A percentile compares a stretch with the other conserved stretches of the same genome.
These are phyloP conservation scores for Subacronicta megacephala DNA, from an alignment of 2,888 invertebrate genomes.

Conservation along the genomic window DNA sequence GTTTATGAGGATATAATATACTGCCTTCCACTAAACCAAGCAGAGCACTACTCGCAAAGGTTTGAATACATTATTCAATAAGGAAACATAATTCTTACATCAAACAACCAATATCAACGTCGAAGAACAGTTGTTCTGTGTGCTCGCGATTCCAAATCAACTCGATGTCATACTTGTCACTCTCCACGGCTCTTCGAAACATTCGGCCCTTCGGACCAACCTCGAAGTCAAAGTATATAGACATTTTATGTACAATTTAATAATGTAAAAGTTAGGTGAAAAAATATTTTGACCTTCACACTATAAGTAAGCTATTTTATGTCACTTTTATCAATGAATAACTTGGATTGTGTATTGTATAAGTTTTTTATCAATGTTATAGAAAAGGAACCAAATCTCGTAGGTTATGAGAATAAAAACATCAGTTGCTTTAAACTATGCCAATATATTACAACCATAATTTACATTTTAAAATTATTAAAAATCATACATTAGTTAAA, in stretches of 20 bases:
- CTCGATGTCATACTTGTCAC: constrained; percentile 74
- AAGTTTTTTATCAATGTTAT: not conserved
- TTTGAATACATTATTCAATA: too few species aligned
- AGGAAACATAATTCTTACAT: constrained; percentile 69
- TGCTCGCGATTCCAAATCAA: constrained; percentile 63
- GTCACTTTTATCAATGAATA: not conserved
- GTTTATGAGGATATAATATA: too few species aligned
- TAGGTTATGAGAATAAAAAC: constrained; percentile 64
- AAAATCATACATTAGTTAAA: constrained; percentile 63
- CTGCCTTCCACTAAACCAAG: too few species aligned
- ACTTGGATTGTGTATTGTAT: too few species aligned
- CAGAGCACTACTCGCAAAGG: too few species aligned
- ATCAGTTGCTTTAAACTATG: constrained; percentile 67
- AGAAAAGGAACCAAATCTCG: constrained; percentile 55
- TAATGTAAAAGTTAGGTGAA: too few species aligned
- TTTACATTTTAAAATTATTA: constrained; percentile 71
- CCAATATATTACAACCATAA: constrained; percentile 83
- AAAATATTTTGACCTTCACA: not conserved
- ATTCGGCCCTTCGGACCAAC: constrained; percentile 71
- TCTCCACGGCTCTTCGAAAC: constrained; percentile 79
- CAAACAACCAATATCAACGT: constrained; percentile 71
- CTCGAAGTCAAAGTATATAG: constrained; percentile 82
- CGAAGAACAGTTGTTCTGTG: constrained; percentile 69
- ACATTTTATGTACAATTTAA: constrained; percentile 65
- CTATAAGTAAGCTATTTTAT: not conserved